A percentile compares a stretch with the other conserved stretches of the same genome.
Conservation (phyloP, 2,113 vertebrate genomes). For the Phaethon lepturus region DNA sequence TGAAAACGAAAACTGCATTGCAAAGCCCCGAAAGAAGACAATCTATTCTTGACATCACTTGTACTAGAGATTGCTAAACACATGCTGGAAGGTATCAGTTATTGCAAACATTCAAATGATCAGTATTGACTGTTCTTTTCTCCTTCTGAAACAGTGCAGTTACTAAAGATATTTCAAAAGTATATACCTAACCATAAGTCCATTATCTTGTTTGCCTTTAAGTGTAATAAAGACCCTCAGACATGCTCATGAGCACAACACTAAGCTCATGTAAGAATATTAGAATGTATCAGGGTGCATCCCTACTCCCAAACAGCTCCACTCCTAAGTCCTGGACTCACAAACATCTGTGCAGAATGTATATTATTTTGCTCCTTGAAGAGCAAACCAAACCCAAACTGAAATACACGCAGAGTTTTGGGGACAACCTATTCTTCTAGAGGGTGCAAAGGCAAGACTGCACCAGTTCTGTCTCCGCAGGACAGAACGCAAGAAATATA, state of each 20-base stretch:
- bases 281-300: neutral
- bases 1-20: neutral
- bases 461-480: neutral
- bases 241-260: neutral
- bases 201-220: neutral
- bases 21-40: neutral
- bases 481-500: neutral
- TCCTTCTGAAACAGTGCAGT: neutral
- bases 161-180: neutral
- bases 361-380: neutral
- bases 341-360: neutral
- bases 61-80: neutral
- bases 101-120: neutral
- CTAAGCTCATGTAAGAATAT: neutral
- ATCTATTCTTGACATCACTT: neutral
- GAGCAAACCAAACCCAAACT: neutral
- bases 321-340: neutral
- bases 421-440: neutral
- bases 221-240: neutral
- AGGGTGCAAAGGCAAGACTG: neutral
- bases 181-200: neutral
- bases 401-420: neutral
- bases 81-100: neutral
- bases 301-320: neutral
- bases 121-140: neutral